Evolutionary conservation across 2,888 invertebrate species (phyloP), one percentile per base, ranked within the genome.

Genomic region (Oscheius myriophilus): DNA sequence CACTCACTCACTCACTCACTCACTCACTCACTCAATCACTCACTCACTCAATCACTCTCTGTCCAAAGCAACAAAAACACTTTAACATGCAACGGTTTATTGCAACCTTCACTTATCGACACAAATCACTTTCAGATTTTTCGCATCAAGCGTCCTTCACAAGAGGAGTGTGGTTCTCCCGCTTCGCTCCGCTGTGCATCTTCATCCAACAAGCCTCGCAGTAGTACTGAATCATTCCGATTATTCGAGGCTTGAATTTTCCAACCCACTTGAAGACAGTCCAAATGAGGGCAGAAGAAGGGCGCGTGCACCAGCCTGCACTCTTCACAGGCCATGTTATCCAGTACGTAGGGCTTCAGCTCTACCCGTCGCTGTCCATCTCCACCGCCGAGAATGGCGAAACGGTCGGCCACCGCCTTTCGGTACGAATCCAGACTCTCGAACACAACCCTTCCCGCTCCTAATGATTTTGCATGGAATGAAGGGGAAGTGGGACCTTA

Each of bases 271-370:
- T 64, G 64, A 9, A 64, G 45, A 64, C 64, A 64, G 2, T 54
- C 54, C 45, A 33, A 2, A 54, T 64, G 54, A 12, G 45, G 21
- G 43, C 64, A 64, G 54, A 64, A 64, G 25, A 42, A 64, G 11
- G 54, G 54, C 25, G 54, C 64, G 16, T 26, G 41, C 9, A 9
- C 11, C 26, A 6, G 21, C n/a, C 43, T 16, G 45, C 59, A 59
- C 89, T 98, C 97, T 89, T 98, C 98, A 89, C 98, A 98, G 93
- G 96, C 94, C 91, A 98, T 98, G 89, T 98, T 97, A 89, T 98
- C 97, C 87, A 98, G 90, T 79, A 98, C 97, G 89, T 98, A 98
- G 75, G 98, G 98, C 90, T 98, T 98, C 85, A 96, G 94, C 90
- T 93, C 92, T 76, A 77, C 77, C 45, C 75, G 41, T 46, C 75